Percentiles rank a stretch among this genome's conserved stretches.
Evolutionary conservation across 2,888 invertebrate species (phyloP).

Genomic region (Diploptera punctata): DNA sequence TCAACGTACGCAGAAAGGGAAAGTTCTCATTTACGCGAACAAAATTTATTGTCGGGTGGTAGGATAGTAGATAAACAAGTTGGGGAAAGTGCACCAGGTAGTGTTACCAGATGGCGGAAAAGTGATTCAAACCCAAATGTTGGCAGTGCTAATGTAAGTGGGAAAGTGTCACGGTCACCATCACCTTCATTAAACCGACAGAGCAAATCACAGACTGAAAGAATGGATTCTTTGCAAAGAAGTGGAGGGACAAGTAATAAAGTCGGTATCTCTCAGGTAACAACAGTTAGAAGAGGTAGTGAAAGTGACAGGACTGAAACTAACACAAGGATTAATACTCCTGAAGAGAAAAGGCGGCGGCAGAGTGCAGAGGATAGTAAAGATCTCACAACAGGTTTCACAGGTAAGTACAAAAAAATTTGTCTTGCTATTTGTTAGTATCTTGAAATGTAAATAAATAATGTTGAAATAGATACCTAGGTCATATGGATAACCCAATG

Average conservation of each 20-base stretch:
- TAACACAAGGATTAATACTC: constrained; percentile 9
- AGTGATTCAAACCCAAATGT: not conserved
- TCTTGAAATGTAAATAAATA: not conserved
- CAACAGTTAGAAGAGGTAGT: constrained; percentile 35
- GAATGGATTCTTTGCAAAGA: constrained; percentile 14
- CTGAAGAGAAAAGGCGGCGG: constrained; percentile 67
- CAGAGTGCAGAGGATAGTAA: constrained; percentile 56
- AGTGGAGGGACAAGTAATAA: constrained; percentile 13
- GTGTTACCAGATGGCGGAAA: constrained; percentile 3
- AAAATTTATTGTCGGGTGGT: constrained; percentile 56
- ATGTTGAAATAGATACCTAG: too few relatives aligned
- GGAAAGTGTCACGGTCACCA: constrained; percentile 8
- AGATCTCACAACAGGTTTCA: constrained; percentile 55
- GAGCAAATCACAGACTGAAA: constrained; percentile 16
- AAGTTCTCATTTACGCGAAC: constrained; percentile 57
- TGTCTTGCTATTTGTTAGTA: too few relatives aligned
- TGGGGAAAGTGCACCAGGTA: constrained; percentile 4
- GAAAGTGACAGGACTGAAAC: constrained; percentile 32
- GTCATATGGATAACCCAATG: too few relatives aligned
- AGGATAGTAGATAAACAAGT: constrained; percentile 59
- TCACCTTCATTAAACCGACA: constrained; percentile 16
- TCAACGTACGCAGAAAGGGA: constrained; percentile 53
- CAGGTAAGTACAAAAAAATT: constrained; percentile 54
- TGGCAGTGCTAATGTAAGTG: not conserved
- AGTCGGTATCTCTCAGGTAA: not conserved